Evolutionary conservation across 2,888 invertebrate genomes (phyloP), one percentile per base, ranked within the genome.

Genomic region (Coleophora deauratella): DNA sequence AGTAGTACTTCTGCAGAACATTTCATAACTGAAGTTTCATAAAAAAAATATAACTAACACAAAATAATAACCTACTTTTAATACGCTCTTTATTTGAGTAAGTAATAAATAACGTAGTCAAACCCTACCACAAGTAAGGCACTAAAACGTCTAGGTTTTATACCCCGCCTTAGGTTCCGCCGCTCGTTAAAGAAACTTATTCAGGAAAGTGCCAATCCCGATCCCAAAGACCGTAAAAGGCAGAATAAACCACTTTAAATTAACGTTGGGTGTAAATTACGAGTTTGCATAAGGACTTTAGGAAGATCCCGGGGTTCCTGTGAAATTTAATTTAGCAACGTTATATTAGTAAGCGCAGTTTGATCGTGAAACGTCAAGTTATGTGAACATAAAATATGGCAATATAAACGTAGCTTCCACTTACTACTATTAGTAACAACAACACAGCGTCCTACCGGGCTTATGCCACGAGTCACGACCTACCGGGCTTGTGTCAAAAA

Each of bases 381-480:
- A 67, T 69, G 62, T 63, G 70, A 70, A 49, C 69, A 71, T 77
- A 72, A 80, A 79, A 67, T 52, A 45, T 35, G 53, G 50, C 53
- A 59, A 58, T 77, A 58, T 77, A 77, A 79, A 79, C 69, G 70
- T 60, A 55, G 68, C 68, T 69, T 73, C 70, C 70, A 72, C 74
- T 76, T 68, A 71, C 59, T 67, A 77, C 79, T 78, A 78, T 65
- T 66, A 55, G 67, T 48, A 43, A 45, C 49, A 62, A 55, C 58
- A 59, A 57, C 58, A 58, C 58, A 59, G 57, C 58, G 58, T 57
- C 58, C 54, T 57, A 55, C 21, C 21, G 21, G 21, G 3, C 6
- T 6, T 21, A 4, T 6, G 6, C n/a, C n/a, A n/a, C n/a, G n/a
- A n/a, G n/a, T n/a, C n/a, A n/a, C n/a, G n/a, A n/a, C n/a, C n/a